phyloP scores from a whole-genome alignment of 2,113 vertebrate species.

The Tor tambroides region DNA sequence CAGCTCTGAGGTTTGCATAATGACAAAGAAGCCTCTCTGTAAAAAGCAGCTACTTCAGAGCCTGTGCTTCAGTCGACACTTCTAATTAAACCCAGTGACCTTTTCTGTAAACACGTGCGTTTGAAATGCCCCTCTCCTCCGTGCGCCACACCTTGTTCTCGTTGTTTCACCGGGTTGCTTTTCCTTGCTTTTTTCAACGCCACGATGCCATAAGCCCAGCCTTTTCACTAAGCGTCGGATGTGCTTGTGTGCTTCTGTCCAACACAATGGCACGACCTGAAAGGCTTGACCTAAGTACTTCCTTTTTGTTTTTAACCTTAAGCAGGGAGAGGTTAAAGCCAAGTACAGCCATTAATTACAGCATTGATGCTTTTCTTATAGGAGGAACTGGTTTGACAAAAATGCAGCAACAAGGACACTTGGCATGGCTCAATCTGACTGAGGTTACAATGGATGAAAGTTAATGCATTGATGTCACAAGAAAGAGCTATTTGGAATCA shows the following conservation, averaged over 20 bases:
- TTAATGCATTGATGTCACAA: background rate
- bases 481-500: background rate
- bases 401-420: constrained; percentile 12
- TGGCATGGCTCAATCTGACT: background rate
- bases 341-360: constrained; percentile 1
- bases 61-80: constrained; percentile 44
- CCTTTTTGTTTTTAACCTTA: constrained; percentile 21
- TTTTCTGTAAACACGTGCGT: constrained; percentile 41
- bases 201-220: background rate
- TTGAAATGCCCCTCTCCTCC: constrained; percentile 38
- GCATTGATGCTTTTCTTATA: constrained; percentile 12
- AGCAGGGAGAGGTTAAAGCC: constrained; percentile 8
- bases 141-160: constrained; percentile 8
- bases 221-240: constrained; percentile 22
- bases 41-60: constrained; percentile 46
- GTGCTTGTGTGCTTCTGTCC: constrained; percentile 23
- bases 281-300: constrained; percentile 18
- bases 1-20: constrained; percentile 64
- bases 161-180: background rate
- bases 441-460: constrained; percentile 6
- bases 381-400: constrained; percentile 7
- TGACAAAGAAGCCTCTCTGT: constrained; percentile 64
- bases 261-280: constrained; percentile 16
- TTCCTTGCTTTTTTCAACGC: background rate
- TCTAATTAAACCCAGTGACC: constrained; percentile 56